phyloP scores from a whole-genome alignment of 2,797 vertebrate species.

The Hipposideros larvatus region DNA sequence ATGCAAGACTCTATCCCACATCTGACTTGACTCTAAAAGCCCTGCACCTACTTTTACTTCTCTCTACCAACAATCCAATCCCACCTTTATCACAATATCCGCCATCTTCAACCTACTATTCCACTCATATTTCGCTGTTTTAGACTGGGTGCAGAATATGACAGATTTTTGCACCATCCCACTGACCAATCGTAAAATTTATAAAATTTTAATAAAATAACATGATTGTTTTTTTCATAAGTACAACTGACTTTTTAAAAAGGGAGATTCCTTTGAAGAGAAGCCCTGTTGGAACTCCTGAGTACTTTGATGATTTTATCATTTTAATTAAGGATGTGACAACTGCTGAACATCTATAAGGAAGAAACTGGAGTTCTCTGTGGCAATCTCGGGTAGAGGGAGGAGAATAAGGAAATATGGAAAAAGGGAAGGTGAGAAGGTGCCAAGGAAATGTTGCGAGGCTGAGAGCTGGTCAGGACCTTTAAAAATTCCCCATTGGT shows the following conservation, averaged over 20 bases:
- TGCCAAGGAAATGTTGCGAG: neutral
- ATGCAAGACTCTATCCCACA: neutral
- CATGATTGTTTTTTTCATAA: neutral
- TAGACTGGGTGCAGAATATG: neutral
- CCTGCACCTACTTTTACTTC: neutral
- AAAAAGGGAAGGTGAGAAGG: neutral
- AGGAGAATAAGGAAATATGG: neutral
- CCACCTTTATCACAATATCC: neutral
- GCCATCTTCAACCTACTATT: neutral
- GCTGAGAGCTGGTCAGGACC: neutral
- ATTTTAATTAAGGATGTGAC: neutral
- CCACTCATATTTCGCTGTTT: neutral
- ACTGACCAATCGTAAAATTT: neutral
- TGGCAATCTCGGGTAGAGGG: neutral
- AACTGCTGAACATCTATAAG: neutral
- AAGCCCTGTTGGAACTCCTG: neutral
- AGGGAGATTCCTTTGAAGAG: neutral
- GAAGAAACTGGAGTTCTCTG: neutral
- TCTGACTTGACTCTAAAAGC: neutral
- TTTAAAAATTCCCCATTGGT: neutral
- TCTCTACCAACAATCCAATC: neutral
- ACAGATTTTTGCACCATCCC: neutral
- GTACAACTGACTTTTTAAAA: neutral
- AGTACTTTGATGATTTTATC: neutral
- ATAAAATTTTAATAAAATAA: slow-evolving; percentile 20